Conservation (phyloP, 2,797 vertebrate genomes). For the Forpus xanthops region DNA sequence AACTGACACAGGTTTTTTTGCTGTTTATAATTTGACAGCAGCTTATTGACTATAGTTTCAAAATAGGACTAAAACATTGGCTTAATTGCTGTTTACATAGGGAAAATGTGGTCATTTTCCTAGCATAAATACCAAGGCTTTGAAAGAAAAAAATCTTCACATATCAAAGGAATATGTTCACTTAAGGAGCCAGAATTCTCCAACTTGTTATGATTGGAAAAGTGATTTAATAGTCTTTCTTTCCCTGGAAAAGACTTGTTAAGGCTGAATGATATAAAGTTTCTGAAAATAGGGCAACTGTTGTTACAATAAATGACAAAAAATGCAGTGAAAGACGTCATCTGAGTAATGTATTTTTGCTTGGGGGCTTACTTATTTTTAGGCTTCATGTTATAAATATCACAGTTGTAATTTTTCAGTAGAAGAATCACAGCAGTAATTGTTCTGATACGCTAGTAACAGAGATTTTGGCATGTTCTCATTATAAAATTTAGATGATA, state of each 20-base stretch:
- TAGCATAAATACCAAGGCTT: background rate
- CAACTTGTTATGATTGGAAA: background rate
- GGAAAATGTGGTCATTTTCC: background rate
- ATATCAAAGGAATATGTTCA: background rate
- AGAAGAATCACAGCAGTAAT: background rate
- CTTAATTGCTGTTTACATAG: background rate
- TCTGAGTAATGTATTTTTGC: conserved; percentile 49
- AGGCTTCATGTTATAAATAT: conserved; percentile 18
- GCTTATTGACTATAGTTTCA: background rate
- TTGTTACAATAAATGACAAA: conserved; percentile 32
- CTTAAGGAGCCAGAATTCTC: conserved; percentile 8
- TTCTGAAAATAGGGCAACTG: conserved; percentile 36
- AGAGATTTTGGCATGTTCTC: background rate
- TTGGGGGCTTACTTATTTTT: conserved; percentile 41
- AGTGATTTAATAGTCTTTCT: conserved; percentile 30
- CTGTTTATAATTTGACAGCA: background rate
- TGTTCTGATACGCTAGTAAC: background rate
- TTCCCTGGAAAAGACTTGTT: conserved; percentile 30
- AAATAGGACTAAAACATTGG: background rate
- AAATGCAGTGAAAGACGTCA: conserved; percentile 2
- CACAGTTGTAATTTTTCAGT: background rate
- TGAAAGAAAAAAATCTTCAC: background rate
- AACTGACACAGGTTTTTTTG: background rate
- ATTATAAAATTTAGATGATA: background rate
- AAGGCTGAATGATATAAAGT: conserved; percentile 29